Evolutionary conservation across 2,797 vertebrate genomes (phyloP), one percentile per base, ranked within the genome.

Genomic region (Tarsius wallacei): DNA sequence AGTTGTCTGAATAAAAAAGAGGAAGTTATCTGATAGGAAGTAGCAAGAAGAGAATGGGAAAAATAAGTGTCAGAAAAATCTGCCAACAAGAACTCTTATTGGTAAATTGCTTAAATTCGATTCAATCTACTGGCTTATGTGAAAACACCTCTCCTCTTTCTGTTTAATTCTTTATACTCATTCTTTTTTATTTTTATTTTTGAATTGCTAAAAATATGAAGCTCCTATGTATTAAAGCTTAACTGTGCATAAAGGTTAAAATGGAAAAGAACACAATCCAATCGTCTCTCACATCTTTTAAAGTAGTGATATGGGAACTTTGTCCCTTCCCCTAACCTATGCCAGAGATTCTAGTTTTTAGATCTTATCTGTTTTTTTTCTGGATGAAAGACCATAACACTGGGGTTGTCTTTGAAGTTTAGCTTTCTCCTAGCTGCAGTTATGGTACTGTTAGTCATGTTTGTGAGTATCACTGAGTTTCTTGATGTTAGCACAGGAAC

Each of bases 171-270:
- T 90, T 76, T 74, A 24, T 64, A 6, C 76, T 77, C 55, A 59
- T 73, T 84, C 33, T 90, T 13, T n/a, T 76, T 42, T 51, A 22
- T 74, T 15, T 51, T 47, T 76, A 71, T 82, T 19, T 81, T 85
- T 90, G 28, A 90, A 80, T 89, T 93, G 17, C 2, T 49, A 15
- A 64, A 59, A 73, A 64, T 68, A n/a, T 53, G 49, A 93, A 92
- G 31, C 7, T 53, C 7, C 11, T 81, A 2, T 70, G 2, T 66
- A 76, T 42, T 93, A 42, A 88, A 73, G 5, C 5, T 84, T 71
- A 14, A 14, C 36, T 51, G 24, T 51, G 2, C 33, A 13, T 42
- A 83, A 83, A 85, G 47, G n/a, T 91, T 55, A 57, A 64, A 11
- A 36, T 57, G 33, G 15, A 57, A 82, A 91, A 89, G 14, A 70